Percentiles rank a stretch among this genome's conserved stretches.
These are phyloP conservation scores for Bellardia pandia DNA, from an alignment of 2,888 invertebrate genomes.

Conservation along the genomic window DNA sequence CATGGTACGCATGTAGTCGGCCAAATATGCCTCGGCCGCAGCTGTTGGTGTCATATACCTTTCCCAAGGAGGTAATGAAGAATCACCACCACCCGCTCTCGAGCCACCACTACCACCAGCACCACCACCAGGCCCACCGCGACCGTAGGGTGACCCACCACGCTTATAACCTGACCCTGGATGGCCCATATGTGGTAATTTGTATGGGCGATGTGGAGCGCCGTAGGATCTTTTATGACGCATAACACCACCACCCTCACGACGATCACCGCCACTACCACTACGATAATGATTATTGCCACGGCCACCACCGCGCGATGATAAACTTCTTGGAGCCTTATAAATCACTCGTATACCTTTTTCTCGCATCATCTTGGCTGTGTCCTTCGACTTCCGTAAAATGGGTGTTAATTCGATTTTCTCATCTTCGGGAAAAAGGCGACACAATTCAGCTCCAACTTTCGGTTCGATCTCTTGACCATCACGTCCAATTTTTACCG, in stretches of 20 bases:
- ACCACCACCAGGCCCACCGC: slow-evolving; percentile 75
- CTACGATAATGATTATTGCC: slow-evolving; percentile 84
- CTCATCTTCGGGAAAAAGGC: slow-evolving; percentile 96
- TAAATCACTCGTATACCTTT: slow-evolving; percentile 83
- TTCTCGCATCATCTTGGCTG: slow-evolving; percentile 87
- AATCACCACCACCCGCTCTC: slow-evolving; percentile 85
- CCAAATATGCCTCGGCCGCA: slow-evolving; percentile 93
- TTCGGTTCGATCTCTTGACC: slow-evolving; percentile 99
- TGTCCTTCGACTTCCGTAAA: slow-evolving; percentile 92
- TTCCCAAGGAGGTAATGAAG: slow-evolving; percentile 88
- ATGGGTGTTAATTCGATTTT: slow-evolving; percentile 95
- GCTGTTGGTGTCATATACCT: slow-evolving; percentile 86
- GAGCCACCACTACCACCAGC: slow-evolving; percentile 77
- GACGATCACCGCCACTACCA: slow-evolving; percentile 82
- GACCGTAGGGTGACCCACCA: slow-evolving; percentile 79
- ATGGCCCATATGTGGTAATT: slow-evolving; percentile 83
- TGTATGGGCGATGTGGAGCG: slow-evolving; percentile 85
- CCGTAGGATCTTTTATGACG: slow-evolving; percentile 87
- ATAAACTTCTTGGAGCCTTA: slow-evolving; percentile 85
- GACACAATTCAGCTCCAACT: slow-evolving; percentile 95
- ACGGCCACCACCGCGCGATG: slow-evolving; percentile 82
- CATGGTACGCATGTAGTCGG: slow-evolving; percentile 95
- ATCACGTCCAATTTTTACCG: slow-evolving; percentile 99
- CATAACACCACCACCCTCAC: slow-evolving; percentile 83
- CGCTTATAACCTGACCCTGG: slow-evolving; percentile 78